These are phyloP conservation scores for Zaprionus africanus DNA, from an alignment of 1,140 invertebrate species.

Conservation along the genomic window DNA sequence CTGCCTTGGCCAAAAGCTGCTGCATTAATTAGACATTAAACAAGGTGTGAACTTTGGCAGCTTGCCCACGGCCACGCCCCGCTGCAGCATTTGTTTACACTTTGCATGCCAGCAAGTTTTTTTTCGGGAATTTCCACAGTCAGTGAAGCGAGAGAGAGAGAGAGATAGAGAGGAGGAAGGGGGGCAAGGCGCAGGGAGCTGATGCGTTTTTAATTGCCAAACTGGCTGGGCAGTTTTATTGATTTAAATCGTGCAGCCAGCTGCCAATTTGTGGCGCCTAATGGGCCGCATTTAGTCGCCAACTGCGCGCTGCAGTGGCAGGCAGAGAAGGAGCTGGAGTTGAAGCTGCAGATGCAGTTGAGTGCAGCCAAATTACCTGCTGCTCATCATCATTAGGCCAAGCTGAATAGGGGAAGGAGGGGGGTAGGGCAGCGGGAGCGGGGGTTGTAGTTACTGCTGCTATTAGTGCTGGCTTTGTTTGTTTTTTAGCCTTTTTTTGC, in stretches of 20 bases:
- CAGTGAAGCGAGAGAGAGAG: no score
- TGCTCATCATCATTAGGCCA: slow-evolving; percentile 73
- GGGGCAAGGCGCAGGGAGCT: background rate
- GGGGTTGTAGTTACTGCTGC: background rate
- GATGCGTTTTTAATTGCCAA: slow-evolving; percentile 80
- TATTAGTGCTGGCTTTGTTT: slow-evolving; percentile 58
- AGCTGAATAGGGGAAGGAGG: background rate
- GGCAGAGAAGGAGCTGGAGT: background rate
- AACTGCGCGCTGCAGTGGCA: background rate
- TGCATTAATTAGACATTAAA: slow-evolving; percentile 83
- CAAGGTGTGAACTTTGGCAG: slow-evolving; percentile 79
- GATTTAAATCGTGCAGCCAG: slow-evolving; percentile 76
- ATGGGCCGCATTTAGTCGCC: slow-evolving; percentile 54
- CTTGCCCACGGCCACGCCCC: slow-evolving; percentile 58
- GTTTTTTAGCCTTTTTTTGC: slow-evolving; percentile 46
- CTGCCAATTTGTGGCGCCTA: slow-evolving; percentile 79
- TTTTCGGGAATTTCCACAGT: background rate
- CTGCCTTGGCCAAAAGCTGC: slow-evolving; percentile 49
- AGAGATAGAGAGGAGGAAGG: no score
- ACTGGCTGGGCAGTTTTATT: slow-evolving; percentile 66
- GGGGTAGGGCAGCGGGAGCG: background rate
- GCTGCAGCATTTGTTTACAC: slow-evolving; percentile 49
- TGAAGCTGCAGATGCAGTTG: background rate
- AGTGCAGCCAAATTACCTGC: slow-evolving; percentile 49
- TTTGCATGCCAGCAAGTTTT: slow-evolving; percentile 49